A percentile compares a stretch with the other conserved stretches of the same genome.
Evolutionary conservation across 2,113 vertebrate genomes (phyloP).

Genomic region (Elephantulus edwardii): DNA sequence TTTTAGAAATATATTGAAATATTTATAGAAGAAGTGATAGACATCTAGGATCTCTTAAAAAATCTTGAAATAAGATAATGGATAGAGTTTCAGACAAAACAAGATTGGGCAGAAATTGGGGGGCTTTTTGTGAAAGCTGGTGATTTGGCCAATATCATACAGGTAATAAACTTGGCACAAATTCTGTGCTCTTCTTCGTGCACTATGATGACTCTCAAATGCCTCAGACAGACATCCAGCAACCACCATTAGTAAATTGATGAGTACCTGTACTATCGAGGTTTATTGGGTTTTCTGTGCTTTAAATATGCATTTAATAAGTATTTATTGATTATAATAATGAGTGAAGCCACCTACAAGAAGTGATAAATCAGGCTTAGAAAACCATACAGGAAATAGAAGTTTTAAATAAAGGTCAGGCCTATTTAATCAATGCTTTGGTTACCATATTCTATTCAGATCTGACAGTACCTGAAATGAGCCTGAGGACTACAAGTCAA

Average conservation of each 20-base stretch:
- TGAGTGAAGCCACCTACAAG: background rate
- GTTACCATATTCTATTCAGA: conserved; percentile 19
- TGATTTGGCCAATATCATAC: background rate
- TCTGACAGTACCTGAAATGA: background rate
- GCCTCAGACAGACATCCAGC: background rate
- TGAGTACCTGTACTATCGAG: background rate
- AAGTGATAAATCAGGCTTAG: background rate
- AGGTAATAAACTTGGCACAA: background rate
- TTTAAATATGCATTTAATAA: conserved; percentile 1
- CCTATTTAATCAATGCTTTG: background rate
- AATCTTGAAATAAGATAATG: background rate
- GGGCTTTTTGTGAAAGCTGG: background rate
- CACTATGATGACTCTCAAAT: background rate
- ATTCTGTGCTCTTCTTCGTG: background rate
- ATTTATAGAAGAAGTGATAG: background rate
- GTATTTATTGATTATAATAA: background rate
- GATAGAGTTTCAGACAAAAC: background rate
- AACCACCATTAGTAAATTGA: background rate
- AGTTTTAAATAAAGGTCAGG: conserved; percentile 25
- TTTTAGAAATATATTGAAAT: background rate
- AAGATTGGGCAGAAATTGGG: background rate
- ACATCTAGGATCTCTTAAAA: background rate
- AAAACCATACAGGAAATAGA: conserved; percentile 33
- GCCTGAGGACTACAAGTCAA: background rate
- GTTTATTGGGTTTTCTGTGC: background rate